Conservation (phyloP, 2,113 vertebrate species). For the Struthidea cinerea region DNA sequence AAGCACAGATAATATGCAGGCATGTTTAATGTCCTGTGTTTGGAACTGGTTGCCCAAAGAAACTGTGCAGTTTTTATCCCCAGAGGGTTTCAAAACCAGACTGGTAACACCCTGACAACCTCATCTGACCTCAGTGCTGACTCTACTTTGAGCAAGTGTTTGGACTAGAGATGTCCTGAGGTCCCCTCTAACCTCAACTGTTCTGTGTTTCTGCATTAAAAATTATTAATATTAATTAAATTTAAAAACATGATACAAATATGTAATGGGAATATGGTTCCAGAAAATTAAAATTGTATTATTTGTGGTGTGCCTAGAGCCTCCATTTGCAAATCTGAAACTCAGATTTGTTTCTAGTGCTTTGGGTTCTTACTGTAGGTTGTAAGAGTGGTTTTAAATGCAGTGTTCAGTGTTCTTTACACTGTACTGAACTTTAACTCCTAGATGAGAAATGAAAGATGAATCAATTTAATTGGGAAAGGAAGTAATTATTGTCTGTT, state of each 20-base stretch:
- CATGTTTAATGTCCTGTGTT: not conserved
- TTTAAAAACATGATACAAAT: not conserved
- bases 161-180: not conserved
- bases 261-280: not conserved
- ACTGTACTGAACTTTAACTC: not conserved
- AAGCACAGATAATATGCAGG: not conserved
- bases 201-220: not conserved
- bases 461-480: not conserved
- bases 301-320: not conserved
- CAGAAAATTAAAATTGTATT: not conserved
- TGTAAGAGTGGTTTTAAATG: not conserved
- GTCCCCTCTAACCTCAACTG: not conserved
- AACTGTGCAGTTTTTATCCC: not conserved
- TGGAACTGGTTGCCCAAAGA: not conserved
- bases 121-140: not conserved
- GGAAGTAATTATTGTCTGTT: not conserved
- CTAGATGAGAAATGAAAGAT: not conserved
- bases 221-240: not conserved
- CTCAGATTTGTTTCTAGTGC: not conserved
- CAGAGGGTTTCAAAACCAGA: not conserved
- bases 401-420: not conserved
- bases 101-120: not conserved
- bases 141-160: not conserved
- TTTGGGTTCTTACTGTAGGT: not conserved
- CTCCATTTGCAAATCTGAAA: not conserved